Percentiles rank a stretch among this genome's conserved stretches.
Evolutionary conservation across 2,797 vertebrate species (phyloP).

Genomic region (Chaenodraco wilsoni): DNA sequence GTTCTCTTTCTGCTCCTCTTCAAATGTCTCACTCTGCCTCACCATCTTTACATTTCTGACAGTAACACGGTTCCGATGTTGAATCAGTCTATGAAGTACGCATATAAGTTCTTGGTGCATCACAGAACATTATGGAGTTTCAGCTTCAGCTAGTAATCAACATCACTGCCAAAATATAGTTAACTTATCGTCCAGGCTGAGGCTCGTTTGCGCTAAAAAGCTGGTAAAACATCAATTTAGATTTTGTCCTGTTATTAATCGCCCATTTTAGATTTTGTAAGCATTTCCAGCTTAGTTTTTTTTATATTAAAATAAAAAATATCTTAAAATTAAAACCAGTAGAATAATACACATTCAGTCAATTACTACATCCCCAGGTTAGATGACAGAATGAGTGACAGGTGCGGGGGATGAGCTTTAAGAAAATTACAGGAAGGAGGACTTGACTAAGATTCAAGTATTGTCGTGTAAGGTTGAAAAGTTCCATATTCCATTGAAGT

Average conservation of each 20-base stretch:
- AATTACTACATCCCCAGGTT: constrained; percentile 9
- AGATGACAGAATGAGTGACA: constrained; percentile 34
- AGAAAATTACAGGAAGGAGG: constrained; percentile 7
- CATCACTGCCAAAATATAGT: constrained; percentile 2
- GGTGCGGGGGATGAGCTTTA: constrained; percentile 28
- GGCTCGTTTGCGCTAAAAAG: not conserved
- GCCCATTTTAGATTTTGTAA: no score
- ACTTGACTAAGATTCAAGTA: not conserved
- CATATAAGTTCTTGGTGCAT: constrained; percentile 2
- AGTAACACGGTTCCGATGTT: constrained; percentile 18
- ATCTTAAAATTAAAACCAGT: not conserved
- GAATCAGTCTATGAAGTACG: not conserved
- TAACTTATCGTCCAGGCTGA: not conserved
- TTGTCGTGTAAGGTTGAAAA: constrained; percentile 3
- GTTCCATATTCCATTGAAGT: not conserved
- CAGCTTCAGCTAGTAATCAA: not conserved
- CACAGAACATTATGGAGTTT: not conserved
- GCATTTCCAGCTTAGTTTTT: no score
- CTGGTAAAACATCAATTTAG: no score
- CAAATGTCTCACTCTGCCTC: constrained; percentile 30
- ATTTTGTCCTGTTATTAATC: no score
- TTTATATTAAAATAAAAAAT: no score
- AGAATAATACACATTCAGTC: constrained; percentile 8
- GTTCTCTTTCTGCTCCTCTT: constrained; percentile 35
- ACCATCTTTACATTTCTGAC: constrained; percentile 18